Conservation (phyloP, 2,888 invertebrate species). For the Bimastos eiseni region DNA sequence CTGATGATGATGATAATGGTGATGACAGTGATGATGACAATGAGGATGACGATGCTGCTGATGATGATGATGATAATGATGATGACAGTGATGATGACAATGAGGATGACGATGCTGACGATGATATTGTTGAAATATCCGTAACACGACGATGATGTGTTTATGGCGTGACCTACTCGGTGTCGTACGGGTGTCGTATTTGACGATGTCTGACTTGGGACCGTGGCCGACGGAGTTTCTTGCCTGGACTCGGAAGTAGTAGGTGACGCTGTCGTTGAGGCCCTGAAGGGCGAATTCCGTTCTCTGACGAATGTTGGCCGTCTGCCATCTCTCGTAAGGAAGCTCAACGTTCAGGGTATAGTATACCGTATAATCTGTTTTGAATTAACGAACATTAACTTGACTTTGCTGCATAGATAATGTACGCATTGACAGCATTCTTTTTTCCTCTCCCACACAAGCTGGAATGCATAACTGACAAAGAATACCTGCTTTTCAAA, state of each 20-base stretch:
- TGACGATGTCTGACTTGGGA: slow-evolving; percentile 71
- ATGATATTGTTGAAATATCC: no score
- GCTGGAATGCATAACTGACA: no score
- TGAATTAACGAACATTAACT: neutral
- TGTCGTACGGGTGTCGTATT: slow-evolving; percentile 2
- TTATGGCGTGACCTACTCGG: neutral
- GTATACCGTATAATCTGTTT: slow-evolving; percentile 32
- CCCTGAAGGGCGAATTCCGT: slow-evolving; percentile 72
- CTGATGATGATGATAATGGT: neutral
- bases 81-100: neutral
- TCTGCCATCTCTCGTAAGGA: slow-evolving; percentile 30
- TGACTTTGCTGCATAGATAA: neutral
- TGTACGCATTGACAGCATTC: neutral
- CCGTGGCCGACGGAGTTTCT: slow-evolving; percentile 85
- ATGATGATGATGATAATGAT: neutral
- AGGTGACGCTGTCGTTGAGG: slow-evolving; percentile 81
- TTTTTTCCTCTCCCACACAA: no score
- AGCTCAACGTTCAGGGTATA: slow-evolving; percentile 33
- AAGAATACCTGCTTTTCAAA: no score
- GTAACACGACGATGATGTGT: no score
- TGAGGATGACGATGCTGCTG: neutral
- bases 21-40: slow-evolving; percentile 13
- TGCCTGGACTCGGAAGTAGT: slow-evolving; percentile 92
- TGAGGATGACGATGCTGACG: neutral
- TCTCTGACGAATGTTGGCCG: slow-evolving; percentile 23